Conservation (phyloP, 2,888 invertebrate species). For the Orthosia gracilis region DNA sequence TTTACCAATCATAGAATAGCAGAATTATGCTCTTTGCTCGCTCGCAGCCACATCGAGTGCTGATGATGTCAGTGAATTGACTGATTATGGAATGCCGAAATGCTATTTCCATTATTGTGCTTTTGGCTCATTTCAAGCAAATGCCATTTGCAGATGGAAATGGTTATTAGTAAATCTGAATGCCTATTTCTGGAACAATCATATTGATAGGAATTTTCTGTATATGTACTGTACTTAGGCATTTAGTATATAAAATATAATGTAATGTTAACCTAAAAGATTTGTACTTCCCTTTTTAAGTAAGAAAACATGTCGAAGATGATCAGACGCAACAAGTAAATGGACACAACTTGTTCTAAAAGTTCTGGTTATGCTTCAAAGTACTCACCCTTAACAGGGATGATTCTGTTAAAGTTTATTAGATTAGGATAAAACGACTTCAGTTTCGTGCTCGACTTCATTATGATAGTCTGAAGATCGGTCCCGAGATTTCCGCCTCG, state of each 20-base stretch:
- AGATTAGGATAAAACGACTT: constrained; percentile 46
- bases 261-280: neutral
- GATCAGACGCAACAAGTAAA: constrained; percentile 43
- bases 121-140: constrained; percentile 27
- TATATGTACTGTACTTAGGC: neutral
- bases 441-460: constrained; percentile 65
- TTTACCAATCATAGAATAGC: constrained; percentile 68
- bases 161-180: constrained; percentile 9
- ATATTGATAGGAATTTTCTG: neutral
- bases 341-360: constrained; percentile 14
- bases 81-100: constrained; percentile 35
- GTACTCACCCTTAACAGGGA: constrained; percentile 14
- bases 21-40: constrained; percentile 47
- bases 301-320: constrained; percentile 3
- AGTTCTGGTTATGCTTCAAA: constrained; percentile 35
- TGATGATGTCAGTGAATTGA: constrained; percentile 56
- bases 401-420: constrained; percentile 52
- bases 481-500: constrained; percentile 69
- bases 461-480: constrained; percentile 70
- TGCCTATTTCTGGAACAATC: neutral
- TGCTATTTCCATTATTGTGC: constrained; percentile 34
- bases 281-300: neutral
- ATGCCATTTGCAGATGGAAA: constrained; percentile 29
- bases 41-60: constrained; percentile 55
- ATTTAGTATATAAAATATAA: neutral